Evolutionary conservation across 2,888 invertebrate genomes (phyloP), one percentile per base, ranked within the genome.

Genomic region (Diarsia brunnea): DNA sequence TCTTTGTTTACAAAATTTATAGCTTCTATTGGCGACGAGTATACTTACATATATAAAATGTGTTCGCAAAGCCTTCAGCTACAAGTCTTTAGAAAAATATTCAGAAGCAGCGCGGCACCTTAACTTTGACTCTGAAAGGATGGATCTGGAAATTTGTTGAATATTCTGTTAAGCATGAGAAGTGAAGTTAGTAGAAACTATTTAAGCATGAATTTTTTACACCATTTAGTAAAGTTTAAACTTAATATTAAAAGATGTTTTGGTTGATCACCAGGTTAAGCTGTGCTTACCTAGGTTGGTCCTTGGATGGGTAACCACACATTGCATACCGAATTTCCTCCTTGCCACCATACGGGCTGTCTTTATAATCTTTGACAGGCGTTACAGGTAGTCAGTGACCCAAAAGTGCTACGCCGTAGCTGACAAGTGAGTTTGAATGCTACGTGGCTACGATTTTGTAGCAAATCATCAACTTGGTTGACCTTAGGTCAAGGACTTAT

Each of bases 81-180:
- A 74, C 85, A 86, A 73, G 65, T 69, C 16, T 66, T 72, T 63
- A 53, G 45, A 74, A 84, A 87, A 74, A 85, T 87, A 84, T 87
- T 77, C 85, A 71, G 60, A 45, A 75, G 67, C 61, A 70, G 72
- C 65, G 55, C 63, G 68, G 58, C 60, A 69, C 69, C 67, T 85
- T 75, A 68, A 68, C 87, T 85, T 85, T 78, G 72, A 77, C 69
- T 75, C 55, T 75, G 21, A 75, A 74, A 78, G 70, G 74, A 58
- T 63, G 69, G 61, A 27, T 65, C 72, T 67, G 31, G 61, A 55
- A 79, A 77, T 66, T 76, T 61, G 49, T 77, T 66, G 68, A 73
- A 85, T 78, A 76, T 86, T 86, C 45, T 64, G 49, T 31, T 69
- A 72, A 55, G 27, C 61, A 49, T 68, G 43, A 58, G 69, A 47